Evolutionary conservation across 2,888 invertebrate species (phyloP).

Genomic region (Epinotia brunnichana): DNA sequence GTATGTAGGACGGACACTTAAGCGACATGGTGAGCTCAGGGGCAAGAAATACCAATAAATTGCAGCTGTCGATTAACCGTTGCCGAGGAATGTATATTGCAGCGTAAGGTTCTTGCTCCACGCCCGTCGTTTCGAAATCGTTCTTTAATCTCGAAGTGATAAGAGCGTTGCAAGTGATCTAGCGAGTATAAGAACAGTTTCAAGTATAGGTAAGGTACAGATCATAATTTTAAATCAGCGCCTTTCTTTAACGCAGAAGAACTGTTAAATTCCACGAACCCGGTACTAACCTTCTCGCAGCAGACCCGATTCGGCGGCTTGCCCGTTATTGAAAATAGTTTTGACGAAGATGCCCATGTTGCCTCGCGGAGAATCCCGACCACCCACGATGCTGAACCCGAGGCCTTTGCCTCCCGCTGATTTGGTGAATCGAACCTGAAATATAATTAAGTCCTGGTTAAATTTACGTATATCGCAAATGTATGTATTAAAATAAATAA

Average conservation of each 20-base stretch:
- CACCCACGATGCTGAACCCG: slow-evolving; percentile 95
- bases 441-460: slow-evolving; percentile 29
- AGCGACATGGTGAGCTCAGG: slow-evolving; percentile 18
- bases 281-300: slow-evolving; percentile 89
- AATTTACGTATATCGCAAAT: not conserved
- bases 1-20: slow-evolving; percentile 48
- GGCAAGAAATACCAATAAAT: slow-evolving; percentile 47
- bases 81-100: slow-evolving; percentile 54
- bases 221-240: slow-evolving; percentile 31
- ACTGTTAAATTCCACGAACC: slow-evolving; percentile 36
- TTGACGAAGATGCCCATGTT: slow-evolving; percentile 95
- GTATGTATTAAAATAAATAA: not conserved
- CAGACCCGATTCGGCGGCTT: slow-evolving; percentile 91
- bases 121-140: not conserved
- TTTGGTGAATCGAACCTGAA: slow-evolving; percentile 87
- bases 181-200: slow-evolving; percentile 22
- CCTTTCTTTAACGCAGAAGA: slow-evolving; percentile 5
- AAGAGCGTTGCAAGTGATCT: slow-evolving; percentile 2
- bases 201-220: slow-evolving; percentile 19
- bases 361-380: slow-evolving; percentile 92
- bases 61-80: slow-evolving; percentile 67
- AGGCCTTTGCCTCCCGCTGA: slow-evolving; percentile 93
- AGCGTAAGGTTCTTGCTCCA: slow-evolving; percentile 35
- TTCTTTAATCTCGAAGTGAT: slow-evolving; percentile 14
- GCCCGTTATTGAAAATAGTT: slow-evolving; percentile 92